These are phyloP conservation scores for Keiferia lycopersicella DNA, from an alignment of 2,888 invertebrate species.

Conservation along the genomic window DNA sequence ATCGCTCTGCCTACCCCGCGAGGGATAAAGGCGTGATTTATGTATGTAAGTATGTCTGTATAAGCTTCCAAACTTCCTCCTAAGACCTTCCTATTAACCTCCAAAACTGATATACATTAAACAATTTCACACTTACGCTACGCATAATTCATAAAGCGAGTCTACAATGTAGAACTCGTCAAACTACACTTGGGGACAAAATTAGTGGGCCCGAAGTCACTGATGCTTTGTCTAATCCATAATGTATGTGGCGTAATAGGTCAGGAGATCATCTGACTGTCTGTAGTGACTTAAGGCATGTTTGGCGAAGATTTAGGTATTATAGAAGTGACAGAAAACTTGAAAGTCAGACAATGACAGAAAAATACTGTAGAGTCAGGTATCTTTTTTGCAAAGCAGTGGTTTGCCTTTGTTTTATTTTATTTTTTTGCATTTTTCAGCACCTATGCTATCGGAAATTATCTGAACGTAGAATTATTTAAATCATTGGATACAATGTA, in stretches of 20 bases:
- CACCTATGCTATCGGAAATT: too few relatives aligned
- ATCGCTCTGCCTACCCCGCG: too few relatives aligned
- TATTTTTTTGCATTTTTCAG: too few relatives aligned
- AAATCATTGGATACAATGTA: too few relatives aligned
- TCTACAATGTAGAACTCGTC: conserved; percentile 17
- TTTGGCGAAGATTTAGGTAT: neutral
- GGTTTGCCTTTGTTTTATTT: too few relatives aligned
- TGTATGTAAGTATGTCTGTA: neutral
- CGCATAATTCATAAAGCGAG: conserved; percentile 7
- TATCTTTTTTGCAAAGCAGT: too few relatives aligned
- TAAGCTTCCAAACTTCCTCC: neutral
- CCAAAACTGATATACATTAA: conserved; percentile 3
- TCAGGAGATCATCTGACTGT: conserved; percentile 25
- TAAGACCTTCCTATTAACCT: neutral
- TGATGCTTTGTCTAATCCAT: conserved; percentile 24
- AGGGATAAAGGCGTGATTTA: too few relatives aligned
- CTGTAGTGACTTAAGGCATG: conserved; percentile 1
- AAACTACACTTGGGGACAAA: conserved; percentile 27
- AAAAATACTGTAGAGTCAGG: too few relatives aligned
- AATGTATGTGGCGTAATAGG: conserved; percentile 27
- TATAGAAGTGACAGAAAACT: neutral
- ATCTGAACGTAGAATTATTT: too few relatives aligned
- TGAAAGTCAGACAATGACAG: too few relatives aligned
- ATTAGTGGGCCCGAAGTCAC: conserved; percentile 13
- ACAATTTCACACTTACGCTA: neutral